Evolutionary conservation across 1,140 invertebrate species (phyloP).

Genomic region (Drosophila hydei): DNA sequence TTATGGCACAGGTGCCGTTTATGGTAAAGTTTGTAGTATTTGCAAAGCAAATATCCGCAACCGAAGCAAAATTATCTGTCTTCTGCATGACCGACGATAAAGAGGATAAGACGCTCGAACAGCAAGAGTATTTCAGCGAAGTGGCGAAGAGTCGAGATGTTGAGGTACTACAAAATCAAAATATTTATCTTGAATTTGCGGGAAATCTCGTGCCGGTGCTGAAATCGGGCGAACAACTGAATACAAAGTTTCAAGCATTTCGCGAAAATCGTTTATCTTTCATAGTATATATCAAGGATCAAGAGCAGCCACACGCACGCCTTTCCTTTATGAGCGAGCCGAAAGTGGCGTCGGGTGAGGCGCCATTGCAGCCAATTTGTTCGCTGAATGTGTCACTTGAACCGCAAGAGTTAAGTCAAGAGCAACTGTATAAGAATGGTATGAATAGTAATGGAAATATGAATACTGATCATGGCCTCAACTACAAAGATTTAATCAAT

Average conservation of each 20-base stretch:
- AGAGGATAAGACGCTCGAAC: slow-evolving; percentile 98
- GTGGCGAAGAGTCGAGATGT: slow-evolving; percentile 99
- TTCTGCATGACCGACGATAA: slow-evolving; percentile 99
- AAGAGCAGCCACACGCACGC: slow-evolving; percentile 90
- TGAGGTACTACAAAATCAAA: slow-evolving; percentile 97
- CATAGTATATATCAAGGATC: slow-evolving; percentile 95
- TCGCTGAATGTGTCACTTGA: slow-evolving; percentile 98
- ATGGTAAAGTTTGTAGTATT: slow-evolving; percentile 98
- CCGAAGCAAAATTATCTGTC: slow-evolving; percentile 96
- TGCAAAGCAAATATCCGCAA: slow-evolving; percentile 95
- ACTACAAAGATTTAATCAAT: slow-evolving; percentile 58
- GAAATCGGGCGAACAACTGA: slow-evolving; percentile 97
- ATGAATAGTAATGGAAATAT: not conserved
- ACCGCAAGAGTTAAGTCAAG: not conserved
- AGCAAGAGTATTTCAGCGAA: slow-evolving; percentile 98
- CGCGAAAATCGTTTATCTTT: slow-evolving; percentile 98
- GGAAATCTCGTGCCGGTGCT: slow-evolving; percentile 98
- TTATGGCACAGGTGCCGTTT: slow-evolving; percentile 96
- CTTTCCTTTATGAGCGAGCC: slow-evolving; percentile 98
- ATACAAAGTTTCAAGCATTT: slow-evolving; percentile 97
- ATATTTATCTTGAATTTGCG: slow-evolving; percentile 97
- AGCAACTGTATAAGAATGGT: not conserved
- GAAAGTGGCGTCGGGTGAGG: slow-evolving; percentile 93
- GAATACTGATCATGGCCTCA: slow-evolving; percentile 29
- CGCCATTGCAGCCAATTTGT: slow-evolving; percentile 97